Conservation (phyloP, 2,888 invertebrate species). For the Noctua fimbriata region DNA sequence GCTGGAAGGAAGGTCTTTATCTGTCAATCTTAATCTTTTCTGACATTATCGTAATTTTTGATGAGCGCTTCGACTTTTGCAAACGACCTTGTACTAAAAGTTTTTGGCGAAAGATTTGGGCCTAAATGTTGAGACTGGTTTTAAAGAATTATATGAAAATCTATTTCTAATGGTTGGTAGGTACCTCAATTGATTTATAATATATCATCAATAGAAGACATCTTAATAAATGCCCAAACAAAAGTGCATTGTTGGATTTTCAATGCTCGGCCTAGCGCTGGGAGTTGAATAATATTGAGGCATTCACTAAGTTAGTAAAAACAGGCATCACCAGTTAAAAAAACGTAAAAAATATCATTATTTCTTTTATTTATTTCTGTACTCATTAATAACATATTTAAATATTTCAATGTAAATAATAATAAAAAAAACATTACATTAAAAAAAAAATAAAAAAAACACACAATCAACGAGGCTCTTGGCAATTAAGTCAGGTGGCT, state of each 20-base stretch:
- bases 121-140: not conserved
- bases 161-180: not conserved
- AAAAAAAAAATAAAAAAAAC: too few species aligned
- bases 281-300: too few species aligned
- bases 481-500: too few species aligned
- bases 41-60: slow-evolving; percentile 33
- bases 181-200: not conserved
- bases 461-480: too few species aligned
- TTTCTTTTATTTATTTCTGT: too few species aligned
- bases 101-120: not conserved
- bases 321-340: not conserved
- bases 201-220: not conserved
- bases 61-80: slow-evolving; percentile 4
- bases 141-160: not conserved
- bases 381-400: too few species aligned
- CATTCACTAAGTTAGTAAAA: too few species aligned
- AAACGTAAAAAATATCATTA: not conserved
- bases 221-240: too few species aligned
- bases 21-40: slow-evolving; percentile 38
- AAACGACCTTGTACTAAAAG: slow-evolving; percentile 9
- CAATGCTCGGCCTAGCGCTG: too few species aligned
- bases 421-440: too few species aligned
- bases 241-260: too few species aligned
- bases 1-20: not conserved
- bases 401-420: too few species aligned